Conservation (phyloP, 1,140 invertebrate species). For the Drosophila lowei region DNA sequence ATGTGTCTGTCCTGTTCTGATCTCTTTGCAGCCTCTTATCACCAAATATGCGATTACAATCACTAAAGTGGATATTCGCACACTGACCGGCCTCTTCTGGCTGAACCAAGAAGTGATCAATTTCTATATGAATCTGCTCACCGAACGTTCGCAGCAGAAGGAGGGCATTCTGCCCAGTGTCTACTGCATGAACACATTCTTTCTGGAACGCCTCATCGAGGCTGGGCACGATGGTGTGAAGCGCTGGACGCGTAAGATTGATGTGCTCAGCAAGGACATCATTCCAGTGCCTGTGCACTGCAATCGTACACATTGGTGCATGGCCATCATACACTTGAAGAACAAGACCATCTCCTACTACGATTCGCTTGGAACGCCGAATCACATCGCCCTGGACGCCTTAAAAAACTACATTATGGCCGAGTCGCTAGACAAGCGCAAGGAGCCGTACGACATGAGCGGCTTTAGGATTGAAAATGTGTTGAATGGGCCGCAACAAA, state of each 20-base stretch:
- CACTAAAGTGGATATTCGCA: conserved; percentile 88
- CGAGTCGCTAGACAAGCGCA: conserved; percentile 95
- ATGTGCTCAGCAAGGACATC: conserved; percentile 73
- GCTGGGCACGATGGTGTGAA: conserved; percentile 87
- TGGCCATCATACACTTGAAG: conserved; percentile 94
- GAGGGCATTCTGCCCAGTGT: conserved; percentile 84
- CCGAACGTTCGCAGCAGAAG: conserved; percentile 89
- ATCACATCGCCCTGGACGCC: conserved; percentile 88
- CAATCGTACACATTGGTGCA: conserved; percentile 97
- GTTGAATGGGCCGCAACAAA: conserved; percentile 95
- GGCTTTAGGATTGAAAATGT: conserved; percentile 89
- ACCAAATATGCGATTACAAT: too few species aligned
- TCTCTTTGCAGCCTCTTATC: neutral
- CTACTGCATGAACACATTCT: conserved; percentile 96
- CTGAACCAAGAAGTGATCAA: conserved; percentile 96
- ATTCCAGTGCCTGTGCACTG: conserved; percentile 93
- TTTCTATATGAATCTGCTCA: conserved; percentile 80
- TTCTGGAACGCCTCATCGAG: conserved; percentile 93
- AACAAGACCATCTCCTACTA: conserved; percentile 92
- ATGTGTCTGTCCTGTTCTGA: neutral
- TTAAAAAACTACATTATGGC: conserved; percentile 90
- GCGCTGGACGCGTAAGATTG: conserved; percentile 93
- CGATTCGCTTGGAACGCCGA: conserved; percentile 95
- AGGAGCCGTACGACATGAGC: conserved; percentile 87
- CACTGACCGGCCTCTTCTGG: conserved; percentile 93